Base-by-base conservation (phyloP, 2,113 vertebrate genomes). In the Rana temporaria region DNA sequence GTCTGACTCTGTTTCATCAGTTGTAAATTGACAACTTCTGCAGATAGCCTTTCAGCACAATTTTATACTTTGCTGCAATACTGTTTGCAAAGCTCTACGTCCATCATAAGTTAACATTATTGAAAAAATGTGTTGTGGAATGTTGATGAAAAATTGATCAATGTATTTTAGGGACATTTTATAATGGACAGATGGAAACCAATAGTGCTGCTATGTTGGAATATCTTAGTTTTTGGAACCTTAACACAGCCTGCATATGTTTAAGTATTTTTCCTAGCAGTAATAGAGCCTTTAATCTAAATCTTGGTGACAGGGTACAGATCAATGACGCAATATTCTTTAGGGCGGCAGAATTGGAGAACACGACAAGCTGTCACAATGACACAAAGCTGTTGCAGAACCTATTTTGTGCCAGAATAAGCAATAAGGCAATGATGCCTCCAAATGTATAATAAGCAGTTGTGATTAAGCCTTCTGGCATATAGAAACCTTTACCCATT, bases 361-460 rank as follows among this genome's bases (percentile, higher is more conserved):
- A 80, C 78, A 80, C 52, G 78, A 80, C 78, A 80, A 62, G 67
- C 67, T 80, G 78, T 80, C 78, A 80, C 56, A n/a, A 68, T 71
- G 57, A 71, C 67, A 80, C 32, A 62, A 71, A 59, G 78, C 67
- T 74, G 38, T 82, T 6, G 74, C 72, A 66, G 75, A 85, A 32
- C 79, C 24, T 64, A 59, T 87, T 8, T 78, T 48, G 22, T 67
- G 82, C 84, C 87, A 82, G 69, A 69, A 57, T 84, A 12, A 56
- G 72, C 79, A 82, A 55, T 87, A 53, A 71, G 64, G 67, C 66
- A 80, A 80, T 70, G 66, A 80, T 71, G 78, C 78, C 57, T 80
- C 67, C 78, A 80, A 80, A 60, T 63, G 32, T 34, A 63, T 71
- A 63, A 80, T 62, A 60, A 80, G 26, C 14, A 71, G 67, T 53